phyloP scores from a whole-genome alignment of 2,797 vertebrate species.

The Melopsittacus undulatus region DNA sequence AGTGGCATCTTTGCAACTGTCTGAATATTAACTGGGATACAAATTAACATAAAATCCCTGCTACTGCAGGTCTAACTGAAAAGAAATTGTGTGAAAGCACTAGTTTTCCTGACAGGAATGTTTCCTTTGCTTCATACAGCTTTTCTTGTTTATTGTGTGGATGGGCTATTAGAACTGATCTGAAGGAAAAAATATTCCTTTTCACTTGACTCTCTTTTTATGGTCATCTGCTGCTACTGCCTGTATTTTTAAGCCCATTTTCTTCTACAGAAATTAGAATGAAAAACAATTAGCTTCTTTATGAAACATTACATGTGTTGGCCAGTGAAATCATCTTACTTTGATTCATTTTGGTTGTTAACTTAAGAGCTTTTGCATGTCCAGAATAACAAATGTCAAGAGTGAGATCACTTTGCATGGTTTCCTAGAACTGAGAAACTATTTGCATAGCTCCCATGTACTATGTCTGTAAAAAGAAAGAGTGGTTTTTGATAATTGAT shows the following conservation, averaged over 20 bases:
- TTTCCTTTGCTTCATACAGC: not conserved
- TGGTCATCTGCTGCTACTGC: not conserved
- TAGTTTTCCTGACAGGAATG: not conserved
- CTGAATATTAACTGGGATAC: not conserved
- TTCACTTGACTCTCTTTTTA: not conserved
- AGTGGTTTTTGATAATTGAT: not conserved
- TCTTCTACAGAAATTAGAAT: not conserved
- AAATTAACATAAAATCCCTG: not conserved
- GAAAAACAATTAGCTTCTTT: slow-evolving; percentile 1
- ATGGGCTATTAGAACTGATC: not conserved
- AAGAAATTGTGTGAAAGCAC: not conserved
- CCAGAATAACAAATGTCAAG: not conserved
- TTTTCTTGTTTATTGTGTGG: not conserved
- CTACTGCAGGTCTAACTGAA: not conserved
- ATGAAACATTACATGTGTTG: not conserved
- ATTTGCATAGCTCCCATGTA: not conserved
- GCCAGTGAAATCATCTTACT: not conserved
- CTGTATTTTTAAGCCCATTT: not conserved
- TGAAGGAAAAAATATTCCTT: not conserved
- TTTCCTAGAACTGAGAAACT: not conserved
- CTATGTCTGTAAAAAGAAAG: not conserved
- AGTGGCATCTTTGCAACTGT: not conserved
- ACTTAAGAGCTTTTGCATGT: slow-evolving; percentile 25
- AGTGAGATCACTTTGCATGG: not conserved
- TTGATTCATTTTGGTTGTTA: slow-evolving; percentile 32